Evolutionary conservation across 2,888 invertebrate genomes (phyloP).

Genomic region (Lycia hirtaria): DNA sequence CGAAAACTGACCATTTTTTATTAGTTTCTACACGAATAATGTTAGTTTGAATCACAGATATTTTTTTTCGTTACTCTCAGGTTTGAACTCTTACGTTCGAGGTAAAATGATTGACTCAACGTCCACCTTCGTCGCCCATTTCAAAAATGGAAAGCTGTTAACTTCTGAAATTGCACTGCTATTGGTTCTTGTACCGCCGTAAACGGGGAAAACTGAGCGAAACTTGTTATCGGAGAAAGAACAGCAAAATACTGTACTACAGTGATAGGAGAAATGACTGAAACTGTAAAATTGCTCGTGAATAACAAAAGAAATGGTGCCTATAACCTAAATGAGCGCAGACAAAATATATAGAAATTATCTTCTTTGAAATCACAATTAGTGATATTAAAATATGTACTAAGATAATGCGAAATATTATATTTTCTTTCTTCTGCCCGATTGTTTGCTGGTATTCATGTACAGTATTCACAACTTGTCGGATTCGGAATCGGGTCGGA

Average conservation of each 20-base stretch:
- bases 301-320: neutral
- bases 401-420: too few species aligned
- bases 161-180: conserved; percentile 12
- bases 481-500: too few species aligned
- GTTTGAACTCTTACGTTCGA: conserved; percentile 1
- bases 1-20: neutral
- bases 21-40: neutral
- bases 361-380: too few species aligned
- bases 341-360: too few species aligned
- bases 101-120: neutral
- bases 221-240: conserved; percentile 4
- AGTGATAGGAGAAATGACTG: neutral
- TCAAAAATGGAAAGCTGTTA: conserved; percentile 18
- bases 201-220: conserved; percentile 1
- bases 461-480: too few species aligned
- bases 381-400: too few species aligned
- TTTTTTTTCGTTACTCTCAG: too few species aligned
- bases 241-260: neutral
- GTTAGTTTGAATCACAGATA: neutral
- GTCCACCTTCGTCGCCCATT: neutral
- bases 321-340: too few species aligned
- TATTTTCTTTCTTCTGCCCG: too few species aligned
- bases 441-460: too few species aligned
- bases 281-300: neutral
- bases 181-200: conserved; percentile 7